Conservation (phyloP, 2,113 vertebrate genomes). For the Dipodomys merriami region DNA sequence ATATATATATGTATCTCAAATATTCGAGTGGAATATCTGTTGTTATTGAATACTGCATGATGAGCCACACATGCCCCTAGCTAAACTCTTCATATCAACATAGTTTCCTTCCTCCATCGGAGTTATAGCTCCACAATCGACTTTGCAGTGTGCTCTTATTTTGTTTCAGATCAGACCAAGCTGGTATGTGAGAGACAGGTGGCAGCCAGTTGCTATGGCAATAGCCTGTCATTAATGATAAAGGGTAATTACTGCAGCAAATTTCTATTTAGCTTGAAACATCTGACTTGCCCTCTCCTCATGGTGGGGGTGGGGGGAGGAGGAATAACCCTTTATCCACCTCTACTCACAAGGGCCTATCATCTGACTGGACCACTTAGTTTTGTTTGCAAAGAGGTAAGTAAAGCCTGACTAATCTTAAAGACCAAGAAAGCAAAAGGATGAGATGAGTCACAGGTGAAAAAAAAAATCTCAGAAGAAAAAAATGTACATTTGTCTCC, state of each 20-base stretch:
- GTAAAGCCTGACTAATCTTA: conserved; percentile 56
- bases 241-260: conserved; percentile 88
- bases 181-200: conserved; percentile 86
- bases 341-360: conserved; percentile 77
- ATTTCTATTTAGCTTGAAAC: conserved; percentile 87
- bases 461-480: background rate
- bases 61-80: background rate
- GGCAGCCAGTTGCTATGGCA: conserved; percentile 89
- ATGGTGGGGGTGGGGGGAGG: background rate
- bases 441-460: conserved; percentile 57
- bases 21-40: conserved; percentile 1
- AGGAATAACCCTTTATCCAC: conserved; percentile 69
- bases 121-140: conserved; percentile 80
- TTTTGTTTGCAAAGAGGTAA: conserved; percentile 57
- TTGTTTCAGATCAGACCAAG: conserved; percentile 83
- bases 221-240: conserved; percentile 90
- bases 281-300: conserved; percentile 83
- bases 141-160: conserved; percentile 81
- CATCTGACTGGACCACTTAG: conserved; percentile 60
- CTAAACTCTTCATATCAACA: conserved; percentile 39
- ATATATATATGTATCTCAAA: background rate
- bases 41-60: background rate
- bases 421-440: conserved; percentile 32
- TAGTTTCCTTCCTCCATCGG: conserved; percentile 19
- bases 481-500: conserved; percentile 23